Percentiles rank a stretch among this genome's conserved stretches.
These are phyloP conservation scores for Mastomys coucha DNA, from an alignment of 2,113 vertebrate genomes.

Conservation along the genomic window DNA sequence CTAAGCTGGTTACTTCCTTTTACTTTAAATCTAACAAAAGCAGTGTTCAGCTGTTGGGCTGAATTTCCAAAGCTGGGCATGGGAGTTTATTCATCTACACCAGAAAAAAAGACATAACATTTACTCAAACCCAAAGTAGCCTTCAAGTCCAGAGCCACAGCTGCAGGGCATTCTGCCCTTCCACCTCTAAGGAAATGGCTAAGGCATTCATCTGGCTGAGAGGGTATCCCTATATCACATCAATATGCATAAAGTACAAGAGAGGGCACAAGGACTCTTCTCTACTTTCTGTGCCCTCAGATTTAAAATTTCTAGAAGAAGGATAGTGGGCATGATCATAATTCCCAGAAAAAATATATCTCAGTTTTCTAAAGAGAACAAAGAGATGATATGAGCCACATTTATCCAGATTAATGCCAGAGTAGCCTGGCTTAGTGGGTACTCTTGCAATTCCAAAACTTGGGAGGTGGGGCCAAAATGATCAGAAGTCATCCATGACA, in stretches of 20 bases:
- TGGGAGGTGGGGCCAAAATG: too few relatives aligned
- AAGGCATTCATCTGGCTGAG: not conserved
- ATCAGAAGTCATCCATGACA: not conserved
- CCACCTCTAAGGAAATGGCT: fast-evolving
- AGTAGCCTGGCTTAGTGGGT: not conserved
- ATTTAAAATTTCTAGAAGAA: not conserved
- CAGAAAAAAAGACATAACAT: not conserved
- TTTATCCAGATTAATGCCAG: not conserved
- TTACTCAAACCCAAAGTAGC: not conserved
- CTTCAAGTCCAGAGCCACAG: not conserved
- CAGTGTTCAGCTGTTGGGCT: not conserved
- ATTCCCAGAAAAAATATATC: not conserved
- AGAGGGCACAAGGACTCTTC: not conserved
- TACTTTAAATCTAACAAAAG: not conserved
- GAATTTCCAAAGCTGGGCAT: fast-evolving
- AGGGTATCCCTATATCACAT: not conserved
- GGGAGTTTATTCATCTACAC: not conserved
- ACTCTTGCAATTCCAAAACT: not conserved
- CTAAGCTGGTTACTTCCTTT: fast-evolving
- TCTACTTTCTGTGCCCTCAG: not conserved
- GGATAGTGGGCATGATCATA: not conserved
- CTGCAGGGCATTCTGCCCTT: not conserved
- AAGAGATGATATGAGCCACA: not conserved
- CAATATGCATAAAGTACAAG: not conserved
- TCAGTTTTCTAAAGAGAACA: not conserved